Percentiles rank a stretch among this genome's conserved stretches.
These are phyloP conservation scores for Drosophila villosipedis DNA, from an alignment of 2,888 invertebrate genomes.

Conservation along the genomic window DNA sequence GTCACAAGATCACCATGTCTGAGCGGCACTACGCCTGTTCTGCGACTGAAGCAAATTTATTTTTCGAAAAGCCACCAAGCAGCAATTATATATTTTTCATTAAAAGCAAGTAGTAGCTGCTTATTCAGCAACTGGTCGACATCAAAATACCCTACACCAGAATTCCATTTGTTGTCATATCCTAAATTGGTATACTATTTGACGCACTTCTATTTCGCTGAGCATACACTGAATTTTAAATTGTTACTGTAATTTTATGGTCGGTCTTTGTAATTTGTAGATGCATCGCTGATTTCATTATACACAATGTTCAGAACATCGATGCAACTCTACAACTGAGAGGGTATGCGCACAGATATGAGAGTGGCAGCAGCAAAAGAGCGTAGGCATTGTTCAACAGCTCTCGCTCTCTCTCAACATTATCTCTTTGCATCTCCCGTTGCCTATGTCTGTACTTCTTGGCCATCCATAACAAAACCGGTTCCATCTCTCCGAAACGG, in stretches of 20 bases:
- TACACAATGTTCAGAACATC: neutral
- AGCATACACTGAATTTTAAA: neutral
- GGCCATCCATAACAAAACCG: conserved; percentile 46
- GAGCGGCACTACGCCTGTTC: conserved; percentile 51
- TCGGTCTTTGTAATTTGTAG: neutral
- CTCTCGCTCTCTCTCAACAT: conserved; percentile 14
- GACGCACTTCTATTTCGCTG: neutral
- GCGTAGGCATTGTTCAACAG: conserved; percentile 25
- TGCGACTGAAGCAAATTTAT: conserved; percentile 65
- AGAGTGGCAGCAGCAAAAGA: conserved; percentile 37
- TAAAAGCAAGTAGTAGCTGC: conserved; percentile 37
- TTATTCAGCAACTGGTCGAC: conserved; percentile 1
- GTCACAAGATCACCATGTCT: conserved; percentile 32
- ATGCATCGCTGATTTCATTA: neutral
- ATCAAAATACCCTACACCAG: conserved; percentile 33
- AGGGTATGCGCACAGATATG: conserved; percentile 45
- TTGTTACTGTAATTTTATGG: neutral
- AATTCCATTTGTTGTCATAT: neutral
- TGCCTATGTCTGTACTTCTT: conserved; percentile 29
- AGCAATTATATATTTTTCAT: conserved; percentile 76
- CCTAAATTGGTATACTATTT: neutral
- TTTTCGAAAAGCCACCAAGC: conserved; percentile 53
- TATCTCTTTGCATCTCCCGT: conserved; percentile 24
- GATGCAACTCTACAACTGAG: too few relatives aligned
- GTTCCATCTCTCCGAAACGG: conserved; percentile 59